phyloP scores from a whole-genome alignment of 1,140 invertebrate genomes.

The Carposina sasakii region DNA sequence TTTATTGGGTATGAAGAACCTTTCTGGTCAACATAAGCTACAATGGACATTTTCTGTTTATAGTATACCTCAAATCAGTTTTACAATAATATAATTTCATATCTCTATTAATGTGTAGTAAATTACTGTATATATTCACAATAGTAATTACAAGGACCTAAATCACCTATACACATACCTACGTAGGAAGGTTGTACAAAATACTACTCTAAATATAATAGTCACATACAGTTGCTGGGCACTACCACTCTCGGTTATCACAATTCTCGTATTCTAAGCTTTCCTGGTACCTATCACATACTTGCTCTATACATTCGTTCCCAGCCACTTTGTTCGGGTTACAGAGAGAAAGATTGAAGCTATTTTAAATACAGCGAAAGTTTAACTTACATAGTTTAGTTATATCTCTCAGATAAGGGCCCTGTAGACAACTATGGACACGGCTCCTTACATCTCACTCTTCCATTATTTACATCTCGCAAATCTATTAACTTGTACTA shows the following conservation, averaged over 20 bases:
- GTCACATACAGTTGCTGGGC: conserved; percentile 38
- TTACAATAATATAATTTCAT: conserved; percentile 58
- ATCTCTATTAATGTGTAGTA: conserved; percentile 57
- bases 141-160: conserved; percentile 61
- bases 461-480: conserved; percentile 60
- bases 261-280: conserved; percentile 1
- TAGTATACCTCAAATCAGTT: conserved; percentile 70
- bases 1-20: conserved; percentile 72
- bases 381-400: conserved; percentile 45
- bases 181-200: conserved; percentile 62
- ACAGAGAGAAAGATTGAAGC: conserved; percentile 57
- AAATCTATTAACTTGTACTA: conserved; percentile 68
- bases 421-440: conserved; percentile 32
- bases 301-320: conserved; percentile 28
- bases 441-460: conserved; percentile 37
- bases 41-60: conserved; percentile 69
- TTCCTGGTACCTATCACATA: not conserved
- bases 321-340: conserved; percentile 56
- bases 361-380: conserved; percentile 62
- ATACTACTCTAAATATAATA: conserved; percentile 48
- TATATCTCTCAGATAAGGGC: conserved; percentile 28
- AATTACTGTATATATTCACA: conserved; percentile 69
- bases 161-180: conserved; percentile 65
- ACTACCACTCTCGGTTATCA: conserved; percentile 22
- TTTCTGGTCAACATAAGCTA: conserved; percentile 70